phyloP scores from a whole-genome alignment of 2,797 vertebrate species.

The Gobio occitaniae region DNA sequence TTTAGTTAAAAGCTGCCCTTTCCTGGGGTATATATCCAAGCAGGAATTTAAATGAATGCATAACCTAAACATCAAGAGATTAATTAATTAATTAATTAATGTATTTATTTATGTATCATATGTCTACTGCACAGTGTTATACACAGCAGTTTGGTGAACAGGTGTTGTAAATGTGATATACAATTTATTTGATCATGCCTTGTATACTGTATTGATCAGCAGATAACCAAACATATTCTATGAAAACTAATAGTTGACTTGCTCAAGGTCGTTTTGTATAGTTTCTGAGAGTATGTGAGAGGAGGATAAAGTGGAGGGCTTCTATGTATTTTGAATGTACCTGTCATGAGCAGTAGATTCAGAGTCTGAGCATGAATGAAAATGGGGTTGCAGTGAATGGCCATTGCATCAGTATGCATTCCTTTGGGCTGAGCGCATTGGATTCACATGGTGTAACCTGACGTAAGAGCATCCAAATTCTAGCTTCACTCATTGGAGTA shows the following conservation, averaged over 20 bases:
- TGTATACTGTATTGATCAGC: neutral
- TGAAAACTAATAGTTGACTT: neutral
- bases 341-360: slow-evolving; percentile 61
- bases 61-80: neutral
- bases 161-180: neutral
- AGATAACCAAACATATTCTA: neutral
- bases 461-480: slow-evolving; percentile 59
- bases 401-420: slow-evolving; percentile 60
- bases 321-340: slow-evolving; percentile 55
- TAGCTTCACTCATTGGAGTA: slow-evolving; percentile 53
- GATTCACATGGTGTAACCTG: slow-evolving; percentile 62
- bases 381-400: slow-evolving; percentile 56
- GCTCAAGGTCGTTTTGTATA: neutral
- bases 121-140: neutral
- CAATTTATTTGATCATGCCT: neutral
- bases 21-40: neutral
- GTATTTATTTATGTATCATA: neutral
- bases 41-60: neutral
- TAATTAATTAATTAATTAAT: neutral
- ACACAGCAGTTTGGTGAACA: neutral
- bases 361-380: slow-evolving; percentile 56
- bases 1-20: neutral
- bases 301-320: slow-evolving; percentile 8
- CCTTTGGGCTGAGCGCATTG: slow-evolving; percentile 63
- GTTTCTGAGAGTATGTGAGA: neutral